These are phyloP conservation scores for Seladonia tumulorum DNA, from an alignment of 2,888 invertebrate species.

Conservation along the genomic window DNA sequence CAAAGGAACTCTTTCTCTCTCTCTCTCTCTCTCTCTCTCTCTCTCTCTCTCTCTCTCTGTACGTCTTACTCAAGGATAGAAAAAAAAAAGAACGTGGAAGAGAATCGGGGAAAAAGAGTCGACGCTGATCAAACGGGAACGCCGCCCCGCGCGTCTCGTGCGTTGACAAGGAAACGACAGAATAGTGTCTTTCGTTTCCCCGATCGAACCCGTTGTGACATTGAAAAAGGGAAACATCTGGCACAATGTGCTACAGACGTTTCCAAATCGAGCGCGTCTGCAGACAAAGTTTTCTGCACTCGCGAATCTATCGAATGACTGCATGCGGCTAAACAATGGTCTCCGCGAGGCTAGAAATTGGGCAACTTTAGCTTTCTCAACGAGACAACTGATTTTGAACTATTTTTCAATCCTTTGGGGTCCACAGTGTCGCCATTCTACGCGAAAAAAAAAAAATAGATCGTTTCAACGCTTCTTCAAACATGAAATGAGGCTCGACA, in stretches of 20 bases:
- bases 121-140: constrained; percentile 65
- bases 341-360: neutral
- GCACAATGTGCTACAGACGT: constrained; percentile 35
- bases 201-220: constrained; percentile 48
- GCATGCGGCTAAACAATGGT: neutral
- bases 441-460: too few relatives aligned
- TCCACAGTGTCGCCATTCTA: too few relatives aligned
- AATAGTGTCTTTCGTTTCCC: constrained; percentile 44
- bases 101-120: neutral
- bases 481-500: too few relatives aligned
- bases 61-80: constrained; percentile 9
- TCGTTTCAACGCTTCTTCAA: too few relatives aligned
- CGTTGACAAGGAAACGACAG: constrained; percentile 44
- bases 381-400: neutral
- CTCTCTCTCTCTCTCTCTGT: too few relatives aligned
- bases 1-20: constrained; percentile 22
- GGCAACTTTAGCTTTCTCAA: neutral
- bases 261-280: constrained; percentile 19
- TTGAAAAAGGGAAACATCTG: constrained; percentile 53
- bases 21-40: constrained; percentile 11
- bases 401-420: too few relatives aligned
- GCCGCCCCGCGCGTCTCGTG: constrained; percentile 36
- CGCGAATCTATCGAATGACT: neutral
- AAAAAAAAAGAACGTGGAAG: neutral
- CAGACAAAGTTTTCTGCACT: neutral